These are phyloP conservation scores for Epistrophe grossulariae DNA, from an alignment of 2,888 invertebrate species.

Conservation along the genomic window DNA sequence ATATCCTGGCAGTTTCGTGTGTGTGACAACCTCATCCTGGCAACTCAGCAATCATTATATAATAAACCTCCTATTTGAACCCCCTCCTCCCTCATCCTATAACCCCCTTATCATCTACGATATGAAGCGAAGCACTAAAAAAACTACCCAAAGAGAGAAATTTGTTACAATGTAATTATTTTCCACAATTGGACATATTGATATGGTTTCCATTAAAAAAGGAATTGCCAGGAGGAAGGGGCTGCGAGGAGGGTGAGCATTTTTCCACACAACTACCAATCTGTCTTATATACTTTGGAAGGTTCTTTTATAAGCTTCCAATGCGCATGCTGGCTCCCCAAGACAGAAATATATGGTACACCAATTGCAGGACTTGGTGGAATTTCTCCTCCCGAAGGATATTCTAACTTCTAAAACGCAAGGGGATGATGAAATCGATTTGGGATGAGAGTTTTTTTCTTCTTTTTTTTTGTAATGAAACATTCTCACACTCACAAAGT, in stretches of 20 bases:
- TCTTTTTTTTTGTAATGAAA: neutral
- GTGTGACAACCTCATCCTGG: slow-evolving; percentile 30
- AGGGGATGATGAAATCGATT: slow-evolving; percentile 64
- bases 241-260: slow-evolving; percentile 36
- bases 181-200: slow-evolving; percentile 85
- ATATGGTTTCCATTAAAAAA: slow-evolving; percentile 80
- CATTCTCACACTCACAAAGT: slow-evolving; percentile 13
- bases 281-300: slow-evolving; percentile 47
- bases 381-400: slow-evolving; percentile 56
- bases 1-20: slow-evolving; percentile 54
- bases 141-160: slow-evolving; percentile 79
- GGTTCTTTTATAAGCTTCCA: slow-evolving; percentile 32
- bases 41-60: slow-evolving; percentile 37
- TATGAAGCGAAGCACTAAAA: slow-evolving; percentile 51
- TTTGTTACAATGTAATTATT: slow-evolving; percentile 84
- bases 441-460: slow-evolving; percentile 3
- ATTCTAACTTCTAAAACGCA: slow-evolving; percentile 9
- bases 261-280: slow-evolving; percentile 33
- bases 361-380: slow-evolving; percentile 67
- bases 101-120: neutral
- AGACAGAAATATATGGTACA: slow-evolving; percentile 23
- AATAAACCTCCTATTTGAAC: neutral
- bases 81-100: neutral
- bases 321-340: slow-evolving; percentile 72
- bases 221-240: slow-evolving; percentile 17